phyloP scores from a whole-genome alignment of 1,140 invertebrate species.

The Drosophila burlai region DNA sequence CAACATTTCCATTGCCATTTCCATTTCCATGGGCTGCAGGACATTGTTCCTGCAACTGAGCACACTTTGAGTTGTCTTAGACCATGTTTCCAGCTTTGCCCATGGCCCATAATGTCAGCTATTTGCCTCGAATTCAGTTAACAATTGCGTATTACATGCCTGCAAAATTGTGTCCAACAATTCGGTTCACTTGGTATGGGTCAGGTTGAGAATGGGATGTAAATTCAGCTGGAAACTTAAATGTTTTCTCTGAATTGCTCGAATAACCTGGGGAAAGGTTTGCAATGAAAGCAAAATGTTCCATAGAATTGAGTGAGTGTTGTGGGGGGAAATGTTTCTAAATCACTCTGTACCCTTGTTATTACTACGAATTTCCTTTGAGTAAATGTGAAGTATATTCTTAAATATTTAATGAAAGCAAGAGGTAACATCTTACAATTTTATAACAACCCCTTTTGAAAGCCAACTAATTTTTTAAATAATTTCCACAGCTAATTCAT shows the following conservation, averaged over 20 bases:
- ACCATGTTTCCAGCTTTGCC: constrained; percentile 18
- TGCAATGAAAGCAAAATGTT: background rate
- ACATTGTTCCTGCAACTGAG: constrained; percentile 37
- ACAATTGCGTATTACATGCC: constrained; percentile 49
- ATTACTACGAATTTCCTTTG: background rate
- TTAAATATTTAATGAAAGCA: no score
- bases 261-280: background rate
- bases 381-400: background rate
- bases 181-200: constrained; percentile 14
- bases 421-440: no score
- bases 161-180: constrained; percentile 32
- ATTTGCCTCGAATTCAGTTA: constrained; percentile 45
- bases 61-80: constrained; percentile 37
- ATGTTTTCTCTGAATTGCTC: constrained; percentile 27
- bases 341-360: background rate
- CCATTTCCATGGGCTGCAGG: constrained; percentile 30
- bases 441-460: no score
- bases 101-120: constrained; percentile 33
- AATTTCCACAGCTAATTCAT: background rate
- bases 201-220: constrained; percentile 4
- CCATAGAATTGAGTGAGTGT: background rate
- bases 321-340: background rate
- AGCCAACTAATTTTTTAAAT: background rate
- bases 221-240: constrained; percentile 38
- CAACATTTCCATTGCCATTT: constrained; percentile 28